Evolutionary conservation across 2,797 vertebrate species (phyloP).

Genomic region (Spinus olivaceus): DNA sequence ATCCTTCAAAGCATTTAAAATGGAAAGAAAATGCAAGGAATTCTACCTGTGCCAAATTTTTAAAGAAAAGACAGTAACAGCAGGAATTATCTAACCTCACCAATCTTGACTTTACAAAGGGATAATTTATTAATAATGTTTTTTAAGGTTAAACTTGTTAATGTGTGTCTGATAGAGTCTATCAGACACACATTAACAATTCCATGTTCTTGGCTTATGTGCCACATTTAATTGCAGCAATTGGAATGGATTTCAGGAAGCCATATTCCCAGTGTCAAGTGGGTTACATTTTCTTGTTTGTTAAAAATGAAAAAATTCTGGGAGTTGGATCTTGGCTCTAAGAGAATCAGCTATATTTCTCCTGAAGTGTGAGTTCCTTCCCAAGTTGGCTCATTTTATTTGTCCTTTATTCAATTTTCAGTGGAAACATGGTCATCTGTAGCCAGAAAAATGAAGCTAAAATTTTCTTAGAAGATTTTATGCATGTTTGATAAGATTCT

Average conservation of each 20-base stretch:
- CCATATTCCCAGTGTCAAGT: neutral
- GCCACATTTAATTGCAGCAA: constrained; percentile 8
- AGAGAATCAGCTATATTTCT: neutral
- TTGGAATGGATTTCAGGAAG: constrained; percentile 6
- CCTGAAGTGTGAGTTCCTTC: neutral
- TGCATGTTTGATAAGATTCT: neutral
- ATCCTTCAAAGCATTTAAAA: neutral
- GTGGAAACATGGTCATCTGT: neutral
- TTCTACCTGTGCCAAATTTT: neutral
- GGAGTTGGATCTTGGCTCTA: neutral
- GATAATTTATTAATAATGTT: neutral
- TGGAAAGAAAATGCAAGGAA: neutral
- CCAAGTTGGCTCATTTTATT: neutral
- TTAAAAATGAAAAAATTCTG: neutral
- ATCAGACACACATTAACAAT: neutral
- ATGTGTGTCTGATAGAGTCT: neutral
- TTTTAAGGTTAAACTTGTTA: neutral
- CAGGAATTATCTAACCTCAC: neutral
- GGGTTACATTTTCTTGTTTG: neutral
- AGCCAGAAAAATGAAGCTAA: neutral
- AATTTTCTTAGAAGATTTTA: constrained; percentile 12
- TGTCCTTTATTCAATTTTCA: neutral
- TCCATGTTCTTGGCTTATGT: neutral
- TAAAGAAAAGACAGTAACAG: neutral
- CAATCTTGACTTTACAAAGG: neutral